Percentiles rank a stretch among this genome's conserved stretches.
phyloP scores from a whole-genome alignment of 2,113 vertebrate species.

The Anthoscopus minutus region DNA sequence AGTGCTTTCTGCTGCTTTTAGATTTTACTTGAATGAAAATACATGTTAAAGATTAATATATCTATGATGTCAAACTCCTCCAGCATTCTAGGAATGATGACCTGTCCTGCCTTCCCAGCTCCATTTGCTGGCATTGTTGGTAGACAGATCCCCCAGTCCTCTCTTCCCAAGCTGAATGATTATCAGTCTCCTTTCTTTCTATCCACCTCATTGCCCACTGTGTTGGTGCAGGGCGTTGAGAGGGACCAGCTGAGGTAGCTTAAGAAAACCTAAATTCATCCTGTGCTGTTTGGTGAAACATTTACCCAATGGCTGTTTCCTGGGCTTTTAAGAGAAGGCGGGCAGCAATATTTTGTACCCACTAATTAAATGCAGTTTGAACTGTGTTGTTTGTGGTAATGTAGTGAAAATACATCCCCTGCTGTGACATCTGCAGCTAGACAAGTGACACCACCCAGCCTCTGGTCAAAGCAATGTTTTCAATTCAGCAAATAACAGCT shows the following conservation, averaged over 20 bases:
- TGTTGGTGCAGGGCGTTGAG: neutral
- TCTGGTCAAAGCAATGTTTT: constrained; percentile 37
- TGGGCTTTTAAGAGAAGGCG: neutral
- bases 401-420: constrained; percentile 44
- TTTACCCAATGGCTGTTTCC: neutral
- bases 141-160: neutral
- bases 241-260: neutral
- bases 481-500: neutral
- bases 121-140: neutral
- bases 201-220: neutral
- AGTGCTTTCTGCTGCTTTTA: neutral
- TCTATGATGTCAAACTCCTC: neutral
- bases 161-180: neutral
- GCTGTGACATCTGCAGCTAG: constrained; percentile 36
- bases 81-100: neutral
- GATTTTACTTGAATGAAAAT: neutral
- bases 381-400: constrained; percentile 17
- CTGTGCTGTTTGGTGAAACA: neutral
- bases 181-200: neutral
- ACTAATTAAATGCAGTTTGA: constrained; percentile 36
- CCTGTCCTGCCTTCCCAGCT: neutral
- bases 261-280: neutral
- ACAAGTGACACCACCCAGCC: constrained; percentile 20
- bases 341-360: constrained; percentile 2
- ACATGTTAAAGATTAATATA: neutral